Evolutionary conservation across 2,797 vertebrate species (phyloP), one percentile per base, ranked within the genome.

Genomic region (Melanotaenia nigrans): DNA sequence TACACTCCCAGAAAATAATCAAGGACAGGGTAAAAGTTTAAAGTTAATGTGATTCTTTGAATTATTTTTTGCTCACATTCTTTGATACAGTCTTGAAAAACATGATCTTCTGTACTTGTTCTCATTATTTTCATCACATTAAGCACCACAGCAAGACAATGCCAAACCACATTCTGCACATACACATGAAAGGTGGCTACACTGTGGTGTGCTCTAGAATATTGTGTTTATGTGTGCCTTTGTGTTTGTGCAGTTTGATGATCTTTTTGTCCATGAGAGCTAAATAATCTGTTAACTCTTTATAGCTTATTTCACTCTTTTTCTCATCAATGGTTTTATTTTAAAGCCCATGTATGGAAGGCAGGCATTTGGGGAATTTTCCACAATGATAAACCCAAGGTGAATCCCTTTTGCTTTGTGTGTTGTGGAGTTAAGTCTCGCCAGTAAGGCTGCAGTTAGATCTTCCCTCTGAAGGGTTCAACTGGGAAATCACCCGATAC

Each of bases 401-500:
- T 13, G 32, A 59, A 5, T 74, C 78, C 7, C 13, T 65, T 75
- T 51, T 56, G 54, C 79, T 71, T 25, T 40, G 61, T 77, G 85
- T 83, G 69, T 63, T 69, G 61, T 68, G 73, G 74, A 79, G 76
- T 76, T 53, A 60, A 85, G 68, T 71, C 61, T 33, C 71, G 70
- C 72, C 82, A 74, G 81, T 60, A 25, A 70, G 62, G 58, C 63
- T 38, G 57, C 65, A 55, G 16, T 18, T 18, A 20, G 40, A 20
- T 38, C 36, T 38, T 71, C 70, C 49, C 25, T 63, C 24, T 57
- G 60, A 61, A 38, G 68, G 61, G 10, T 68, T 64, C 59, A 65
- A 59, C 38, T 74, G 67, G 22, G 68, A 77, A 59, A 77, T 80
- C 69, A 85, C 53, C 67, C 75, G 73, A 85, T 89, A 49, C 53